Evolutionary conservation across 2,888 invertebrate species (phyloP), one percentile per base, ranked within the genome.

Genomic region (Miltochrista miniata): DNA sequence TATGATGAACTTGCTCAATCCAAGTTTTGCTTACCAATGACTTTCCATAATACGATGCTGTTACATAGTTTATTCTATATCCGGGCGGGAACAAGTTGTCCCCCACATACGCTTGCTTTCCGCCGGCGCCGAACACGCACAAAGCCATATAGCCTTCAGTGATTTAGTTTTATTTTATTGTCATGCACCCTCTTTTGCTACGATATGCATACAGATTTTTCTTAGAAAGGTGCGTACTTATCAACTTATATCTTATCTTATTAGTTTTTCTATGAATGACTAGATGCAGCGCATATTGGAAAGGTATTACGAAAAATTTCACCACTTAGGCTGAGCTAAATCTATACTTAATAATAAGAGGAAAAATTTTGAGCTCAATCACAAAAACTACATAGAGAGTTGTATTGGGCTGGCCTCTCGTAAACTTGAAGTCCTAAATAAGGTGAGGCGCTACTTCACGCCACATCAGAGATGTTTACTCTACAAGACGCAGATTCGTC

Each of bases 101-200:
- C 87, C 86, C 83, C 76, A 75, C 87, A 85, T 86, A 87, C 77
- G 90, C 72, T 77, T 76, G 83, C 83, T 84, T 87, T 90, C 90
- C 90, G 90, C 85, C 90, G 90, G 90, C 90, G 90, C 88, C 90
- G 83, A 74, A 74, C 77, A 72, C 74, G 78, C 80, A 90, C 88
- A 89, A 87, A 86, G 78, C 83, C 74, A 74, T n/a, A 77, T 70
- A 80, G 84, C 77, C 82, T 84, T 81, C 51, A 72, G 86, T 90
- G 90, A 90, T 90, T 90, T 90, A 90, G 84, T 87, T 90, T 90
- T 90, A 90, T 87, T 90, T 90, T 90, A 90, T 90, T 90, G 86
- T 90, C 82, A 84, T 89, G 83, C 89, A 87, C 89, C 90, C 90
- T 82, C 81, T 68, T 76, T 76, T 76, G 65, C 67, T 68, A 56